Conservation (phyloP, 2,113 vertebrate species). For the Haplochromis vanheusdeni region DNA sequence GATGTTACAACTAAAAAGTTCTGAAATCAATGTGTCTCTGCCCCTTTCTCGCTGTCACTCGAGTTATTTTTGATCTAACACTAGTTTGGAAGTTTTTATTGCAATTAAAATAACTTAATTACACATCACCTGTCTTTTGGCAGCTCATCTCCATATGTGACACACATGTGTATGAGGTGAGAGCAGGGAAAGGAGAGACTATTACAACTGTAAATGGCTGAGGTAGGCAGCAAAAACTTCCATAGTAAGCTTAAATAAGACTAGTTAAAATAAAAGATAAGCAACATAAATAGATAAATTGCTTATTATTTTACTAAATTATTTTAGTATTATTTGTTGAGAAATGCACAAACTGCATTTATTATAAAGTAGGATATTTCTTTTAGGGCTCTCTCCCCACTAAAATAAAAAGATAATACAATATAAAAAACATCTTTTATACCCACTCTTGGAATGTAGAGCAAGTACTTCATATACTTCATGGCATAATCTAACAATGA, state of each 20-base stretch:
- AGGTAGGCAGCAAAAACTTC: neutral
- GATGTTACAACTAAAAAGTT: neutral
- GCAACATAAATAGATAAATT: neutral
- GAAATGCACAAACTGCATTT: neutral
- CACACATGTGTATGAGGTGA: neutral
- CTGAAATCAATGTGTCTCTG: neutral
- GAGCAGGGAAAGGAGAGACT: neutral
- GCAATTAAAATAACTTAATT: neutral
- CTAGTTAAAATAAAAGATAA: neutral
- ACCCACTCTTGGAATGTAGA: neutral
- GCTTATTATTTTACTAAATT: neutral
- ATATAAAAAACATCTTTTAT: neutral
- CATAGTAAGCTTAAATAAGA: neutral
- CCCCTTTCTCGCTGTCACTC: rapidly evolving
- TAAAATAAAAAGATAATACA: neutral
- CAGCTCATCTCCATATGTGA: neutral
- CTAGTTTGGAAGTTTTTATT: neutral
- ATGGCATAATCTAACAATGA: neutral
- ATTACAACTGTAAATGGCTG: neutral
- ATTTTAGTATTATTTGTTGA: neutral
- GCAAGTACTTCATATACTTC: neutral
- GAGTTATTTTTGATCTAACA: neutral
- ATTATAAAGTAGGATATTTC: neutral
- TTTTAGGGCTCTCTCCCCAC: neutral
- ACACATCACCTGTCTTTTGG: neutral